phyloP scores from a whole-genome alignment of 2,797 vertebrate genomes.

The Rhinichthys osculus region DNA sequence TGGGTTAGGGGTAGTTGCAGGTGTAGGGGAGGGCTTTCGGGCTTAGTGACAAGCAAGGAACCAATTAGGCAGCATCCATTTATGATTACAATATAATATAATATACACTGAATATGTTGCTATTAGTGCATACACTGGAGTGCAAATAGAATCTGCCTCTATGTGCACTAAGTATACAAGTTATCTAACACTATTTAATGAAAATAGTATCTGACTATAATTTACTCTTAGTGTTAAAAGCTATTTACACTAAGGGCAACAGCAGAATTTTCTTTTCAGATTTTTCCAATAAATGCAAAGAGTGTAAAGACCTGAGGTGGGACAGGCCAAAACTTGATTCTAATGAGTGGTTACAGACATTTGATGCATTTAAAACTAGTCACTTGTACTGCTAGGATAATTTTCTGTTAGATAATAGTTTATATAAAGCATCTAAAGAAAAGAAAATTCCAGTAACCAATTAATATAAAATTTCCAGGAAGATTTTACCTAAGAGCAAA shows the following conservation, averaged over 20 bases:
- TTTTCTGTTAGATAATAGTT: neutral
- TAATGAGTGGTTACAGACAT: too few species aligned
- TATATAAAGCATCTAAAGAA: neutral
- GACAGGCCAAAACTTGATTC: neutral
- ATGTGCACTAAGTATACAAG: too few species aligned
- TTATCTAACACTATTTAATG: neutral
- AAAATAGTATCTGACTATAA: neutral
- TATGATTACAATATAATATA: neutral
- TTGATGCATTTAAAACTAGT: neutral
- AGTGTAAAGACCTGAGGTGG: neutral
- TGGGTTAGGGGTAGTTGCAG: neutral
- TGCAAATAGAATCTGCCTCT: too few species aligned
- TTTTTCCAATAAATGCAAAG: too few species aligned
- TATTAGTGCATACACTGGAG: neutral
- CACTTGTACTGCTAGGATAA: neutral
- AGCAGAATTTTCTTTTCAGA: too few species aligned
- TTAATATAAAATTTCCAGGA: neutral
- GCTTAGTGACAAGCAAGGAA: neutral
- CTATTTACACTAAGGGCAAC: too few species aligned
- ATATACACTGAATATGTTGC: neutral
- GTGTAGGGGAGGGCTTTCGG: neutral
- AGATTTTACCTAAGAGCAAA: neutral
- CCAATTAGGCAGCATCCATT: neutral
- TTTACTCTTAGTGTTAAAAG: too few species aligned
- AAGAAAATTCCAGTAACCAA: slow-evolving; percentile 1